phyloP scores from a whole-genome alignment of 2,797 vertebrate genomes.

The Eupleurogrammus muticus region DNA sequence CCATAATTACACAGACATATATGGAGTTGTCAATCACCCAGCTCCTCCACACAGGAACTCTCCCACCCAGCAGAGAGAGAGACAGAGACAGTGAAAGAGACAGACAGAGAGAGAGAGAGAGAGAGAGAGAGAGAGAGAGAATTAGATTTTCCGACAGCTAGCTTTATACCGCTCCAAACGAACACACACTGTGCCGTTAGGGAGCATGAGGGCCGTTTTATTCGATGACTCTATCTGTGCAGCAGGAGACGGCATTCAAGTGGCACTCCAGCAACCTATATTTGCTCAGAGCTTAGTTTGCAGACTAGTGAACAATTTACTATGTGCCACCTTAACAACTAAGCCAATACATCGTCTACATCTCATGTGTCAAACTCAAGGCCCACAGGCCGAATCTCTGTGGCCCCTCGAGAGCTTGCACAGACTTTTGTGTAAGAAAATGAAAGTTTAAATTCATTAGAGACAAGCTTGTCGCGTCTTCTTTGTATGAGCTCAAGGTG shows the following conservation, averaged over 20 bases:
- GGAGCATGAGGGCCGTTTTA: constrained; percentile 49
- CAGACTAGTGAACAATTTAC: constrained; percentile 10
- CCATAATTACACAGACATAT: constrained; percentile 86
- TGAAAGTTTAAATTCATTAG: too few relatives aligned
- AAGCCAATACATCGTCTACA: neutral
- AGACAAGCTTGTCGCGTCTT: too few relatives aligned
- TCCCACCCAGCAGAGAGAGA: constrained; percentile 71
- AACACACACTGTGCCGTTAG: constrained; percentile 68
- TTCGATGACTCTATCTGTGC: constrained; percentile 63
- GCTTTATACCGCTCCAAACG: constrained; percentile 43
- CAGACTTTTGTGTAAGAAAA: too few relatives aligned
- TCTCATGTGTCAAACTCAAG: too few relatives aligned
- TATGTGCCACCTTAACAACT: constrained; percentile 25
- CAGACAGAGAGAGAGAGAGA: too few relatives aligned
- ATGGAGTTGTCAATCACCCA: constrained; percentile 85
- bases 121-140: too few relatives aligned
- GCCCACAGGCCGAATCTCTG: too few relatives aligned
- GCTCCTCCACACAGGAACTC: constrained; percentile 81
- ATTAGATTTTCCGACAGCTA: constrained; percentile 53
- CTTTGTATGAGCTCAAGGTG: too few relatives aligned
- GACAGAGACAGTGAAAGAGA: too few relatives aligned
- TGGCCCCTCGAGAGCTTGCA: too few relatives aligned
- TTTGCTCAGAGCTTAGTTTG: constrained; percentile 28
- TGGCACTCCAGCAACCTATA: neutral
- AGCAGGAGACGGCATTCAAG: constrained; percentile 30